phyloP scores from a whole-genome alignment of 2,888 invertebrate species.

The Nudaria mundana region DNA sequence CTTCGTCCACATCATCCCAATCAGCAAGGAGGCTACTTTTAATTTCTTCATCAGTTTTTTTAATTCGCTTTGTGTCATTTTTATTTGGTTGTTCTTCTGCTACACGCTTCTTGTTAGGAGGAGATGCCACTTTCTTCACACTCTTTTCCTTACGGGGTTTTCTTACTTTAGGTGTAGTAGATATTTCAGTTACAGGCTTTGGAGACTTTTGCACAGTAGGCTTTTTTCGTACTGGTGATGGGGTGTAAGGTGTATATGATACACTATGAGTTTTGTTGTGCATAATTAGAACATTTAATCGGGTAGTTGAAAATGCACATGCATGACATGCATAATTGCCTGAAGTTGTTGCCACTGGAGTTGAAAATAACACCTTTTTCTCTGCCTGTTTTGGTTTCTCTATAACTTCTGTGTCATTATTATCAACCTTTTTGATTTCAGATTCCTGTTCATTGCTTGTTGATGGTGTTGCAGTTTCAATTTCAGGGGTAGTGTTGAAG shows the following conservation, averaged over 20 bases:
- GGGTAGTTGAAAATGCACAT: conserved; percentile 84
- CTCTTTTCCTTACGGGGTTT: conserved; percentile 59
- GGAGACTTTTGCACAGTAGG: conserved; percentile 42
- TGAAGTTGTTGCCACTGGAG: conserved; percentile 40
- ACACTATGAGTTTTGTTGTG: conserved; percentile 87
- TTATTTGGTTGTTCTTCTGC: conserved; percentile 53
- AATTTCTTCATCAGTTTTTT: conserved; percentile 84
- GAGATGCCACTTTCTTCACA: conserved; percentile 42
- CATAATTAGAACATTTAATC: conserved; percentile 87
- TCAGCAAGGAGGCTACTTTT: conserved; percentile 87
- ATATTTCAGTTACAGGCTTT: conserved; percentile 18
- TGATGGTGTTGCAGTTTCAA: conserved; percentile 27
- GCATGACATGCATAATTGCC: conserved; percentile 82
- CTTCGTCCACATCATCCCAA: conserved; percentile 85
- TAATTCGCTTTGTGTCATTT: conserved; percentile 69
- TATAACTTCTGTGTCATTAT: conserved; percentile 11
- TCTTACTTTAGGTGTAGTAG: conserved; percentile 52
- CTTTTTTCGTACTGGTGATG: conserved; percentile 66
- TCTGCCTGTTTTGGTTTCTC: conserved; percentile 25
- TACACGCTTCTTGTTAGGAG: conserved; percentile 61
- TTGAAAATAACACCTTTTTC: conserved; percentile 29
- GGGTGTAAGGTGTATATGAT: conserved; percentile 70
- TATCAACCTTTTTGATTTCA: conserved; percentile 11
- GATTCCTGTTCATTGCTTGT: conserved; percentile 26
- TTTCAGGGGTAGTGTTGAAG: conserved; percentile 14